phyloP scores from a whole-genome alignment of 2,888 invertebrate genomes.

The Panopea generosa region DNA sequence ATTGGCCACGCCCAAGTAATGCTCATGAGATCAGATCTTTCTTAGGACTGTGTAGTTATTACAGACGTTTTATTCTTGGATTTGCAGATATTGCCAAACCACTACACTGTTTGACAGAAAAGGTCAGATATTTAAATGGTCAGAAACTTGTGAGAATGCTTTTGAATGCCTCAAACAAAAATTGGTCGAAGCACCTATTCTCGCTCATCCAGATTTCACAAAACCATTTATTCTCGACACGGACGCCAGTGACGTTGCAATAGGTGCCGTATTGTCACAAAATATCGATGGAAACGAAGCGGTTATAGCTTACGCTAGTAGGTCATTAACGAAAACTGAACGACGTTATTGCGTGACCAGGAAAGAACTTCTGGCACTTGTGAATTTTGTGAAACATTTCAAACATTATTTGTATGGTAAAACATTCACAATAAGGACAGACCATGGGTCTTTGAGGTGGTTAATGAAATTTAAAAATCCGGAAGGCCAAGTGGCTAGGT shows the following conservation, averaged over 20 bases:
- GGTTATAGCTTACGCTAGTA: slow-evolving; percentile 43
- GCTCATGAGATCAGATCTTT: slow-evolving; percentile 36
- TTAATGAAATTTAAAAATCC: slow-evolving; percentile 34
- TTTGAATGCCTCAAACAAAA: slow-evolving; percentile 17
- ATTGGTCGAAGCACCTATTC: slow-evolving; percentile 14
- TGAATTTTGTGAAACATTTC: slow-evolving; percentile 29
- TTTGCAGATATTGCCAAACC: slow-evolving; percentile 39
- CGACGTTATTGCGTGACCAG: slow-evolving; percentile 31
- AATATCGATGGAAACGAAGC: slow-evolving; percentile 14
- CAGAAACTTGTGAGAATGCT: slow-evolving; percentile 10
- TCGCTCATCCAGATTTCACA: slow-evolving; percentile 27
- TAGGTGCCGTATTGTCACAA: slow-evolving; percentile 41
- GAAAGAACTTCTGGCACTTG: slow-evolving; percentile 36
- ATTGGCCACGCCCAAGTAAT: slow-evolving; percentile 27
- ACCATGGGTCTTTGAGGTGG: slow-evolving; percentile 31
- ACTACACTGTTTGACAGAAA: slow-evolving; percentile 30
- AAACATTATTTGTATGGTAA: slow-evolving; percentile 20
- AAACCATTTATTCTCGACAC: slow-evolving; percentile 41
- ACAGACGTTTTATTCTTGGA: slow-evolving; percentile 16
- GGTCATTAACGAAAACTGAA: slow-evolving; percentile 28
- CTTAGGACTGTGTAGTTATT: slow-evolving; percentile 38
- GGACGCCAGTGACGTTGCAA: slow-evolving; percentile 37
- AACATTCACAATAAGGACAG: slow-evolving; percentile 15
- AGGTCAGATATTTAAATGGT: slow-evolving; percentile 24
- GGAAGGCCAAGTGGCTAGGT: slow-evolving; percentile 31